Evolutionary conservation across 1,140 invertebrate species (phyloP), one percentile per base, ranked within the genome.

Genomic region (Drosophila malerkotliana): DNA sequence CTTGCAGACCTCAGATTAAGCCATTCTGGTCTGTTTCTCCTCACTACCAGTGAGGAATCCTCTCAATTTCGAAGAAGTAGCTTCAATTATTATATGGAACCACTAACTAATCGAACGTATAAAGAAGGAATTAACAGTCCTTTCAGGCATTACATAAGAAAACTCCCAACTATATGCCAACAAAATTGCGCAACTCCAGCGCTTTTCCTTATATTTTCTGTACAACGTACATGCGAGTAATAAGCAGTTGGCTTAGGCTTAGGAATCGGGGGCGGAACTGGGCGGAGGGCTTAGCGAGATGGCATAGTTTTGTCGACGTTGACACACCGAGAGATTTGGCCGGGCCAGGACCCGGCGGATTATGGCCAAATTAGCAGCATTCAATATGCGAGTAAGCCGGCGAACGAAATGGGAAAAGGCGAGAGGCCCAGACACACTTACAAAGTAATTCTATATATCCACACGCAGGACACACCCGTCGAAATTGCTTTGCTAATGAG

Each of bases 401-500:
- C 58, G 51, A 55, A n/a, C 34, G 30, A 54, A 51, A 55, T 34
- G 21, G 37, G 21, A 52, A 45, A 48, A 41, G 30, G 21, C 34
- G 34, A 49, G 37, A 14, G 18, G 41, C 34, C 34, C 34, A 12
- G 34, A 51, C 59, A 62, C 45, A 37, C 1, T 32, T 15, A 30
- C 26, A 54, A 53, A 79, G 51, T 62, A 62, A 44, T 44, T 44
- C 41, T 47, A 10, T 47, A 21, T 47, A 47, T 47, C 18, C 18
- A 21, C 15, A 21, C n/a, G 6, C 41, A 18, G 14, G 62, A 64
- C 69, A 64, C 69, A 77, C 44, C 58, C 47, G 59, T 47, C 24
- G 67, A 85, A 85, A 85, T 88, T 88, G 83, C 83, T 88, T 64
- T 85, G 79, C 82, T 85, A 85, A 85, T 85, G 82, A 85, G 83